Conservation (phyloP, 2,888 invertebrate species). For the Monochamus alternatus region DNA sequence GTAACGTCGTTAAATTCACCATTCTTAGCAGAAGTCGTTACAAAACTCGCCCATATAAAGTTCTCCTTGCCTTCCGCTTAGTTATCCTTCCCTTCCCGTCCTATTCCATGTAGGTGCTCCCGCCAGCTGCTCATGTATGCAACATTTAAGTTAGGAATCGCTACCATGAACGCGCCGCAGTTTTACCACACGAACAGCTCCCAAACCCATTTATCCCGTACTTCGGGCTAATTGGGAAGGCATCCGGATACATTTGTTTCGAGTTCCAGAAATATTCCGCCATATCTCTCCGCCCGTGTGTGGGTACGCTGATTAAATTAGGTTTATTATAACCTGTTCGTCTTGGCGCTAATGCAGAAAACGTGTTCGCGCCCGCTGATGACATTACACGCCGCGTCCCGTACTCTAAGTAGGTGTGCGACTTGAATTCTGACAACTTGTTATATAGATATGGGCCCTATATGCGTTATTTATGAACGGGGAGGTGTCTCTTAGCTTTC, state of each 20-base stretch:
- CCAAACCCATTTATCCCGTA: slow-evolving; percentile 23
- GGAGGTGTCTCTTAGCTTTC: background rate
- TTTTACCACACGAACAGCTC: slow-evolving; percentile 24
- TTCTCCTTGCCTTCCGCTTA: background rate
- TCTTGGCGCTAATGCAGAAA: slow-evolving; percentile 38
- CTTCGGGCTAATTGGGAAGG: slow-evolving; percentile 28
- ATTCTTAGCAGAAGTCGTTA: too few relatives aligned
- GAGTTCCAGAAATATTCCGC: slow-evolving; percentile 9
- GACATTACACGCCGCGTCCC: slow-evolving; percentile 24
- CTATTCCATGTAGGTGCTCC: background rate
- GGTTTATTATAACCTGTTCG: slow-evolving; percentile 33
- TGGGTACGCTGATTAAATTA: slow-evolving; percentile 30
- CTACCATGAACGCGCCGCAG: background rate
- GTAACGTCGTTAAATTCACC: too few relatives aligned
- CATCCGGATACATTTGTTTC: slow-evolving; percentile 18
- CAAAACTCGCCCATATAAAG: background rate
- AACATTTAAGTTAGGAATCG: slow-evolving; percentile 31
- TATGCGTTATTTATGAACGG: slow-evolving; percentile 25
- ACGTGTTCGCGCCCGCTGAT: slow-evolving; percentile 35
- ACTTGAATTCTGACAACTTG: slow-evolving; percentile 36
- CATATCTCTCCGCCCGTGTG: slow-evolving; percentile 18
- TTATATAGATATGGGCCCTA: slow-evolving; percentile 23
- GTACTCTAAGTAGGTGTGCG: slow-evolving; percentile 33
- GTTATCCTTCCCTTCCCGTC: background rate
- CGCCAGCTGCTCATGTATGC: slow-evolving; percentile 27